phyloP scores from a whole-genome alignment of 2,888 invertebrate genomes.

The Calameuta filiformis region DNA sequence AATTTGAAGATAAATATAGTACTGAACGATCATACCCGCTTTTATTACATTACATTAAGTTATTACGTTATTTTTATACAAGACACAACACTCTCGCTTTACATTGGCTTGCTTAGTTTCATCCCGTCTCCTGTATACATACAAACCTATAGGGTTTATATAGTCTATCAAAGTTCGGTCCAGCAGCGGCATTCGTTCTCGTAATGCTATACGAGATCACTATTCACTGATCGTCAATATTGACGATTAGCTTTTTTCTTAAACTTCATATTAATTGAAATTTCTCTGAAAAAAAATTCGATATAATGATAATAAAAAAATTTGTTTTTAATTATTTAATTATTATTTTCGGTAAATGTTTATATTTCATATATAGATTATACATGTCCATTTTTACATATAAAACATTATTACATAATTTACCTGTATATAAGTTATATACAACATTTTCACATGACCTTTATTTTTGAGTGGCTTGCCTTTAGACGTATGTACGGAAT shows the following conservation, averaged over 20 bases:
- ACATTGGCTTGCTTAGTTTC: no score
- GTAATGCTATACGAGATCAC: no score
- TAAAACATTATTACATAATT: not conserved
- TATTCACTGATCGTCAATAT: no score
- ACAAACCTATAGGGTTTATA: no score
- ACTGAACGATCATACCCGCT: not conserved
- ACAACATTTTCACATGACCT: not conserved
- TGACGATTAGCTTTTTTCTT: no score
- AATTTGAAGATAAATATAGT: not conserved
- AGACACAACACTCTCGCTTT: no score
- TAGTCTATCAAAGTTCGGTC: not conserved
- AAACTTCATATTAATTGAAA: not conserved
- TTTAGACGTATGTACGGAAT: slow-evolving; percentile 21
- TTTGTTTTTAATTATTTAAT: not conserved
- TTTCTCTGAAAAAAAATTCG: not conserved
- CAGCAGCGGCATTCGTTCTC: not conserved
- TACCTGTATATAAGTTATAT: not conserved
- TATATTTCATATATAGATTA: not conserved
- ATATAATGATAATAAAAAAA: not conserved
- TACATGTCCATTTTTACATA: not conserved
- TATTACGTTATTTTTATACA: no score
- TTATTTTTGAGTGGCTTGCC: slow-evolving; percentile 3
- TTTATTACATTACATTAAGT: not conserved
- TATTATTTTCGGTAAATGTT: not conserved
- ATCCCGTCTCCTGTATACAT: no score